Evolutionary conservation across 2,888 invertebrate species (phyloP).

Genomic region (Protodeltote pygarga): DNA sequence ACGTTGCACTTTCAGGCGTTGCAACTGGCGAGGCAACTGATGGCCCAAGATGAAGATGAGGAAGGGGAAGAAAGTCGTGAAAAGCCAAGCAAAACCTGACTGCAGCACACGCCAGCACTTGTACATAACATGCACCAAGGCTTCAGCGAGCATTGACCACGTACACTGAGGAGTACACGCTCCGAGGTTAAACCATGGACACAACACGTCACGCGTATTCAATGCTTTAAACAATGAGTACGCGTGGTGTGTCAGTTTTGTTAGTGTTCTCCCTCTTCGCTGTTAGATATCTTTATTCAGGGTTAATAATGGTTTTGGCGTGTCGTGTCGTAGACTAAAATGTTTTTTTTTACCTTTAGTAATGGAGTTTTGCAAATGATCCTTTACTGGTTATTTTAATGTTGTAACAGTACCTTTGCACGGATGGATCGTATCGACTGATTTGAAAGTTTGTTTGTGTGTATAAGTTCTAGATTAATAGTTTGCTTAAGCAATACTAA

Average conservation of each 20-base stretch:
- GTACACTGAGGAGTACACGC: conserved; percentile 21
- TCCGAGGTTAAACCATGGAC: conserved; percentile 13
- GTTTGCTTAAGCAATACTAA: no score
- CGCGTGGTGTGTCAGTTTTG: not conserved
- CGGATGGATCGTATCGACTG: not conserved
- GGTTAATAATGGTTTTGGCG: conserved; percentile 32
- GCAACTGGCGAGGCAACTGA: conserved; percentile 95
- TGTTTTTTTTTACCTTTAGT: conserved; percentile 36
- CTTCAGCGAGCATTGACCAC: conserved; percentile 42
- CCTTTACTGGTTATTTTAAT: conserved; percentile 8
- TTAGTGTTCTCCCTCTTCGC: conserved; percentile 20
- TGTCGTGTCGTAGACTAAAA: conserved; percentile 34
- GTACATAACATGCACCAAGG: conserved; percentile 53
- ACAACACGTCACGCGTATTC: conserved; percentile 4
- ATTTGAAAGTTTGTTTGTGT: no score
- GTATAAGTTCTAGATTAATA: not conserved
- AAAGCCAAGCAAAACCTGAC: conserved; percentile 71
- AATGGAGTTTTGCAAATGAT: conserved; percentile 12
- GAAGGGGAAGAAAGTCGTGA: conserved; percentile 86
- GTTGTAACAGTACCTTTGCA: conserved; percentile 6
- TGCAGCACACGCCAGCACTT: conserved; percentile 47
- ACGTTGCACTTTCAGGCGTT: conserved; percentile 95
- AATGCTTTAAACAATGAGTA: not conserved
- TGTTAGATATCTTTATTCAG: conserved; percentile 39
- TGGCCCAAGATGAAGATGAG: conserved; percentile 96